These are phyloP conservation scores for Bombus fervidus DNA, from an alignment of 1,140 invertebrate species.

Conservation along the genomic window DNA sequence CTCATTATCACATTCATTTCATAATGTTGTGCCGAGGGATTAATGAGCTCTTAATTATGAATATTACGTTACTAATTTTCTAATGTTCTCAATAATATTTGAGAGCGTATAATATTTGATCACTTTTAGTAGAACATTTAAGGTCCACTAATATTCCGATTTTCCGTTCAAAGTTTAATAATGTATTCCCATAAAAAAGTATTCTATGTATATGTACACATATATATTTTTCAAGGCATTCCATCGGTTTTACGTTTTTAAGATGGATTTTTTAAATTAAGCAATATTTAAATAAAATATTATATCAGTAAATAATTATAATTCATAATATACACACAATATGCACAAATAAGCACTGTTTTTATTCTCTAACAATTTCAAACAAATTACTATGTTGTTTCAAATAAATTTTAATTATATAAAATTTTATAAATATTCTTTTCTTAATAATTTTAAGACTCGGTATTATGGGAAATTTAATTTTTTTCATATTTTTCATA, in stretches of 20 bases:
- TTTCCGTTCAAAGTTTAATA: not conserved
- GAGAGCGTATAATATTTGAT: not conserved
- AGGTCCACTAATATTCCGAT: no score
- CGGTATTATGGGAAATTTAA: not conserved
- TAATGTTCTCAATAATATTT: constrained; percentile 14
- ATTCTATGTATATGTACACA: not conserved
- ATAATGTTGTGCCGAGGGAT: not conserved
- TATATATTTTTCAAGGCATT: not conserved
- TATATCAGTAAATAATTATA: not conserved
- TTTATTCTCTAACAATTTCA: not conserved
- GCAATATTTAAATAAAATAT: not conserved
- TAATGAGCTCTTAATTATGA: constrained; percentile 18
- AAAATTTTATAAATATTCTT: not conserved
- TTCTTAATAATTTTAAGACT: not conserved
- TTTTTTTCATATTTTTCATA: no score
- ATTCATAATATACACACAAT: not conserved
- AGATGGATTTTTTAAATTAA: not conserved
- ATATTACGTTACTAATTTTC: constrained; percentile 38
- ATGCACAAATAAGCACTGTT: not conserved
- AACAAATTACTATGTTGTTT: not conserved
- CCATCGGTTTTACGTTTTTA: not conserved
- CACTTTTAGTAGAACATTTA: no score
- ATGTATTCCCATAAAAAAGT: not conserved
- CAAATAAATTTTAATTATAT: not conserved
- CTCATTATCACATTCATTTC: not conserved